Conservation (phyloP, 2,113 vertebrate species). For the Hippocampus comes region DNA sequence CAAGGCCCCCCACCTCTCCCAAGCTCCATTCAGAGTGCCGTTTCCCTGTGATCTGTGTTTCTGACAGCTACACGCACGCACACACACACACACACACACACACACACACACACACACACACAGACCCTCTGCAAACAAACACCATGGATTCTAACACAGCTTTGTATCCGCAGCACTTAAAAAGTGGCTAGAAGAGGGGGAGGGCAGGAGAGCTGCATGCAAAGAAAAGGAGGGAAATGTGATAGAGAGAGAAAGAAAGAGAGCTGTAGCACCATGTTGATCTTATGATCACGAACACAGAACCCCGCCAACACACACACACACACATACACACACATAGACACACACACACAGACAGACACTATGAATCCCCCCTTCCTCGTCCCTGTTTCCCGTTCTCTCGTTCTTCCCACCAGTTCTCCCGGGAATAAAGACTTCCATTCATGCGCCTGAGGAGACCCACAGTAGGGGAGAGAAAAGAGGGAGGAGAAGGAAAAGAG, state of each 20-base stretch:
- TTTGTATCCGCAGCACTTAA: constrained; percentile 75
- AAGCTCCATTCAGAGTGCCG: constrained; percentile 77
- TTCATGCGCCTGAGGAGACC: constrained; percentile 73
- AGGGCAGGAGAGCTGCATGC: constrained; percentile 5
- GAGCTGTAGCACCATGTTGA: constrained; percentile 66
- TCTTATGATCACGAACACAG: constrained; percentile 70
- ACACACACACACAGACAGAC: not conserved
- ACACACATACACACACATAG: not conserved
- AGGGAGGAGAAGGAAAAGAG: constrained; percentile 41
- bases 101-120: constrained; percentile 31
- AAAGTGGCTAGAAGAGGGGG: constrained; percentile 38
- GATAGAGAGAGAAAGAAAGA: constrained; percentile 41
- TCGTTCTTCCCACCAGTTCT: constrained; percentile 75
- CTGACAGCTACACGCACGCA: constrained; percentile 76
- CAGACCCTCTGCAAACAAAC: constrained; percentile 79
- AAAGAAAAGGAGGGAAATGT: constrained; percentile 59
- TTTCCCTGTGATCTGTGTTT: constrained; percentile 74
- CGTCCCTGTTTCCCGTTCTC: constrained; percentile 58
- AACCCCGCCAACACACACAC: constrained; percentile 5
- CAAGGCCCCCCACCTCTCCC: constrained; percentile 57
- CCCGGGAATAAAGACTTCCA: constrained; percentile 77
- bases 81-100: constrained; percentile 34
- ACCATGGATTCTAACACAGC: constrained; percentile 80
- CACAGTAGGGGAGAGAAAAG: constrained; percentile 68
- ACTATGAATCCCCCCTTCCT: constrained; percentile 19